These are phyloP conservation scores for Champsocephalus gunnari DNA, from an alignment of 2,797 vertebrate species.

Conservation along the genomic window DNA sequence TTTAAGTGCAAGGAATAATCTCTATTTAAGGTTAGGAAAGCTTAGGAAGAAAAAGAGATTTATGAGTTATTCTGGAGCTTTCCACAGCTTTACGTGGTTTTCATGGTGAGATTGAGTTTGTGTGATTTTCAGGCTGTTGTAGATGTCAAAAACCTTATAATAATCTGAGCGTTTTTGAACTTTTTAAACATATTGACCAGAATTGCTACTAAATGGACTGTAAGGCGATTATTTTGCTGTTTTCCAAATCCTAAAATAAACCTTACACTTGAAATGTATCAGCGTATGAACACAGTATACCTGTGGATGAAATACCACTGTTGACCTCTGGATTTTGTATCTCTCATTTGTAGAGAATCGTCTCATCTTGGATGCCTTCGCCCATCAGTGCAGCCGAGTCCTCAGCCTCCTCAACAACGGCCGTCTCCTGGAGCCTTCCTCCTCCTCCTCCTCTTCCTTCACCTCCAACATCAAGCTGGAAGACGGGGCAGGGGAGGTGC, in stretches of 20 bases:
- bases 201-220: neutral
- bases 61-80: neutral
- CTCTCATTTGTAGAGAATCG: slow-evolving; percentile 90
- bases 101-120: slow-evolving; percentile 4
- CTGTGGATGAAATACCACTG: too few relatives aligned
- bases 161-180: neutral
- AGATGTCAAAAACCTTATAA: neutral
- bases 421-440: slow-evolving; percentile 91
- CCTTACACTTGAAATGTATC: neutral
- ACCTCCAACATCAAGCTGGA: slow-evolving; percentile 94
- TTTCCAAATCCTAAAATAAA: neutral
- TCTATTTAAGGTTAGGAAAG: neutral
- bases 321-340: neutral
- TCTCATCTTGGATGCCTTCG: slow-evolving; percentile 97
- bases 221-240: neutral
- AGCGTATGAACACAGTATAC: neutral
- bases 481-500: slow-evolving; percentile 62
- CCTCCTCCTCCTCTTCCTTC: slow-evolving; percentile 68
- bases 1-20: neutral
- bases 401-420: slow-evolving; percentile 96
- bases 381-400: slow-evolving; percentile 98
- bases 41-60: neutral
- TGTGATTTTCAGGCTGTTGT: neutral
- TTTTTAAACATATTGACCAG: neutral
- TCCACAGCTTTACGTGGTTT: neutral